Conservation (phyloP, 2,888 invertebrate species). For the Stenchaetothrips biformis region DNA sequence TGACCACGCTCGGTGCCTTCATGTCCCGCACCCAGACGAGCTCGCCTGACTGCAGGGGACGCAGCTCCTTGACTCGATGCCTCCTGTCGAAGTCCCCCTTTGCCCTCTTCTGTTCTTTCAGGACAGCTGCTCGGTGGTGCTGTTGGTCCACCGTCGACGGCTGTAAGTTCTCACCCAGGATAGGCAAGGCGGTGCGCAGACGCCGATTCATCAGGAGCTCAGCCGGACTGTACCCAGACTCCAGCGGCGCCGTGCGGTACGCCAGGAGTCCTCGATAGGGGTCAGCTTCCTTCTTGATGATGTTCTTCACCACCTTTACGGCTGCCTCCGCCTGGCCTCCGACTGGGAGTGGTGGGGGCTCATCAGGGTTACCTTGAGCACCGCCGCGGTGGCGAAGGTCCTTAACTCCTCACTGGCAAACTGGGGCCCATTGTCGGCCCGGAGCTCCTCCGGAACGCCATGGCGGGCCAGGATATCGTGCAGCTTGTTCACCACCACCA, state of each 20-base stretch:
- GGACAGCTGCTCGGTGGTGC: slow-evolving; percentile 24
- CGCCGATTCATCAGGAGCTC: slow-evolving; percentile 40
- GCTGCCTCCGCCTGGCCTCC: slow-evolving; percentile 37
- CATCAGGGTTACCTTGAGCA: slow-evolving; percentile 35
- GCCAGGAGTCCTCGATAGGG: slow-evolving; percentile 38
- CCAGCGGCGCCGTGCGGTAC: slow-evolving; percentile 37
- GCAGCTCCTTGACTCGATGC: slow-evolving; percentile 34
- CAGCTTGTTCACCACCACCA: slow-evolving; percentile 30
- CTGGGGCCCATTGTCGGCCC: slow-evolving; percentile 38
- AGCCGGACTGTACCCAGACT: slow-evolving; percentile 39
- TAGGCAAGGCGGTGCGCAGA: slow-evolving; percentile 37
- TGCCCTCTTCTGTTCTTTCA: slow-evolving; percentile 31
- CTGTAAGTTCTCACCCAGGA: neutral
- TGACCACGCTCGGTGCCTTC: slow-evolving; percentile 34
- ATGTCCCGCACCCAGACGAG: slow-evolving; percentile 39
- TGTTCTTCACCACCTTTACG: slow-evolving; percentile 37
- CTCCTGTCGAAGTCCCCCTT: slow-evolving; percentile 36
- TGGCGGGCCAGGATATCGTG: slow-evolving; percentile 37
- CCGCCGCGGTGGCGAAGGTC: slow-evolving; percentile 36
- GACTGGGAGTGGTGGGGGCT: slow-evolving; percentile 37
- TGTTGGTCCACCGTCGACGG: neutral
- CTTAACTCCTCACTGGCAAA: slow-evolving; percentile 35
- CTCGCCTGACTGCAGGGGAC: slow-evolving; percentile 34
- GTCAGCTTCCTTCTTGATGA: slow-evolving; percentile 38
- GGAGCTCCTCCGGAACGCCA: slow-evolving; percentile 37